These are phyloP conservation scores for Cheilosia impressa DNA, from an alignment of 2,888 invertebrate species.

Conservation along the genomic window DNA sequence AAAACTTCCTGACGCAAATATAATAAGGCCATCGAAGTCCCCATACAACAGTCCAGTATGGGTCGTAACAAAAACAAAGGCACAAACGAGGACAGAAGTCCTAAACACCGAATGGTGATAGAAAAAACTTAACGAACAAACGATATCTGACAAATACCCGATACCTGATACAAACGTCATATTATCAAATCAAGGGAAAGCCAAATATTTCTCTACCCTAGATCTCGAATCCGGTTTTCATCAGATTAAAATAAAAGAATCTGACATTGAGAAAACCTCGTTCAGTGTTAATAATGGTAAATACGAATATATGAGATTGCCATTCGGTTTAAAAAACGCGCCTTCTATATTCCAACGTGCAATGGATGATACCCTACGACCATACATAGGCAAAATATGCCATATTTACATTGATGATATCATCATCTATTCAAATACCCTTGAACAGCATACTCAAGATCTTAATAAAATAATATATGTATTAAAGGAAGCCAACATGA, in stretches of 20 bases:
- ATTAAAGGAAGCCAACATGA: conserved; percentile 21
- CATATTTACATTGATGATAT: conserved; percentile 30
- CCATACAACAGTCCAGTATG: too few species aligned
- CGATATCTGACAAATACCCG: conserved; percentile 25
- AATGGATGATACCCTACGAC: conserved; percentile 28
- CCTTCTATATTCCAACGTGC: conserved; percentile 36
- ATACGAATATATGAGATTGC: conserved; percentile 34
- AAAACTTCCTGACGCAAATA: too few species aligned
- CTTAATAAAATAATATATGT: conserved; percentile 15
- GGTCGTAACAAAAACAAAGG: too few species aligned
- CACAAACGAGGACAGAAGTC: conserved; percentile 21
- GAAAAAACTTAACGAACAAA: conserved; percentile 41
- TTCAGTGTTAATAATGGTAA: conserved; percentile 30
- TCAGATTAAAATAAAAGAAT: too few species aligned
- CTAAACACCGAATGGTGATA: conserved; percentile 19
- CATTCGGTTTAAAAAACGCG: conserved; percentile 30
- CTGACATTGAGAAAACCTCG: conserved; percentile 8
- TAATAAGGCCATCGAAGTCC: too few species aligned
- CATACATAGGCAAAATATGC: conserved; percentile 27
- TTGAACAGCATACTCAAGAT: conserved; percentile 20
- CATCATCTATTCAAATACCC: conserved; percentile 9
- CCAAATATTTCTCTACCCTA: conserved; percentile 19
- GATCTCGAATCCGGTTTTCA: conserved; percentile 39
- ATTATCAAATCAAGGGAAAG: conserved; percentile 25
- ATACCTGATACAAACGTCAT: conserved; percentile 30